These are phyloP conservation scores for Gila robusta DNA, from an alignment of 2,797 vertebrate genomes.

Conservation along the genomic window DNA sequence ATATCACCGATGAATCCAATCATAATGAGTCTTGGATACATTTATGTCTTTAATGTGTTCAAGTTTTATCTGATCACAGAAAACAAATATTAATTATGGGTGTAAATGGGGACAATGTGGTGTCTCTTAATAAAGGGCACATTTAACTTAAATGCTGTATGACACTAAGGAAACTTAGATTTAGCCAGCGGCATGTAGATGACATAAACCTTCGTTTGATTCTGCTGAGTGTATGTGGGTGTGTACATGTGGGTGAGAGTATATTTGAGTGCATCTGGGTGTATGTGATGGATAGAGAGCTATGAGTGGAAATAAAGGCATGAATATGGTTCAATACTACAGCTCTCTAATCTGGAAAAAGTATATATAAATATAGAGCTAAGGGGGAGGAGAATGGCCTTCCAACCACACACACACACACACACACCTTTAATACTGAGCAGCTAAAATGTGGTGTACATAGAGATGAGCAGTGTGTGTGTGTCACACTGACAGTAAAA, in stretches of 20 bases:
- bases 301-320: slow-evolving; percentile 28
- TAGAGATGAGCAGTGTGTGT: not conserved
- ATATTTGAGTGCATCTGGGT: slow-evolving; percentile 31
- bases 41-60: not conserved
- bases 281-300: slow-evolving; percentile 28
- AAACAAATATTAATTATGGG: not conserved
- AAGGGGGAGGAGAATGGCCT: not conserved
- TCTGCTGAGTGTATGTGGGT: slow-evolving; percentile 1
- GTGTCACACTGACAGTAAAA: not conserved
- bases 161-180: not conserved
- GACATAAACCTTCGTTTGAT: slow-evolving; percentile 11
- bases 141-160: not conserved
- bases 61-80: not conserved
- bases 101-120: not conserved
- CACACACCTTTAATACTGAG: not conserved
- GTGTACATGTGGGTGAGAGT: slow-evolving; percentile 1
- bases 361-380: not conserved
- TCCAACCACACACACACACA: not conserved
- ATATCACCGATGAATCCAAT: not conserved
- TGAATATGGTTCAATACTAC: slow-evolving; percentile 12
- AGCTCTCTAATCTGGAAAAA: slow-evolving; percentile 4
- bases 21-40: not conserved
- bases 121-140: not conserved
- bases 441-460: not conserved
- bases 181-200: not conserved